phyloP scores from a whole-genome alignment of 2,888 invertebrate species.

The Azorinus chamasolen region DNA sequence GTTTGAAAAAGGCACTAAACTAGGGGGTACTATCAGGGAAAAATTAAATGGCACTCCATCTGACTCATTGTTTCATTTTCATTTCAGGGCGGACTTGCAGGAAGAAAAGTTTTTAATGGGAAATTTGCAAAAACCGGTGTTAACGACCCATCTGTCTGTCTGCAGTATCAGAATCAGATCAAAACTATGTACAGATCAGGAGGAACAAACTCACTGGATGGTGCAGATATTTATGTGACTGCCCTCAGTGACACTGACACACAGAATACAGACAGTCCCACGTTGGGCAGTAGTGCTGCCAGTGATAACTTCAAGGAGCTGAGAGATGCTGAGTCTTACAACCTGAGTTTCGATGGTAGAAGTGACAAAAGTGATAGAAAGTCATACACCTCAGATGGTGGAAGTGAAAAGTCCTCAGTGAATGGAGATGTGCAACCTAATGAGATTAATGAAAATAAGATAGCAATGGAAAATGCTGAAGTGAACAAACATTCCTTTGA shows the following conservation, averaged over 20 bases:
- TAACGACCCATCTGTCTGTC: constrained; percentile 76
- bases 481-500: constrained; percentile 47
- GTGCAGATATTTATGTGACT: constrained; percentile 56
- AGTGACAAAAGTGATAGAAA: constrained; percentile 37
- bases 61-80: not conserved
- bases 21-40: too few relatives aligned
- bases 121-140: constrained; percentile 45
- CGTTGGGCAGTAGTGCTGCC: constrained; percentile 53
- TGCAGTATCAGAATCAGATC: constrained; percentile 80
- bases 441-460: not conserved
- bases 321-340: constrained; percentile 44
- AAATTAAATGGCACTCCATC: too few relatives aligned
- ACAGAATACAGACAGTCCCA: constrained; percentile 37
- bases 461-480: not conserved
- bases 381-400: constrained; percentile 9
- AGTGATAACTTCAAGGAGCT: constrained; percentile 49
- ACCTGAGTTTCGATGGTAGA: constrained; percentile 48
- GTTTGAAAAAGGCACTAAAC: too few relatives aligned
- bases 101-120: constrained; percentile 53
- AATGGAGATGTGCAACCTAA: not conserved
- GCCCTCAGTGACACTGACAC: constrained; percentile 71
- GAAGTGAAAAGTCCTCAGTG: constrained; percentile 8
- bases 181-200: constrained; percentile 75
- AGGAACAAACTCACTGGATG: constrained; percentile 48
- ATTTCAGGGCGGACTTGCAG: constrained; percentile 72